phyloP scores from a whole-genome alignment of 2,888 invertebrate species.

The Euplexia lucipara region DNA sequence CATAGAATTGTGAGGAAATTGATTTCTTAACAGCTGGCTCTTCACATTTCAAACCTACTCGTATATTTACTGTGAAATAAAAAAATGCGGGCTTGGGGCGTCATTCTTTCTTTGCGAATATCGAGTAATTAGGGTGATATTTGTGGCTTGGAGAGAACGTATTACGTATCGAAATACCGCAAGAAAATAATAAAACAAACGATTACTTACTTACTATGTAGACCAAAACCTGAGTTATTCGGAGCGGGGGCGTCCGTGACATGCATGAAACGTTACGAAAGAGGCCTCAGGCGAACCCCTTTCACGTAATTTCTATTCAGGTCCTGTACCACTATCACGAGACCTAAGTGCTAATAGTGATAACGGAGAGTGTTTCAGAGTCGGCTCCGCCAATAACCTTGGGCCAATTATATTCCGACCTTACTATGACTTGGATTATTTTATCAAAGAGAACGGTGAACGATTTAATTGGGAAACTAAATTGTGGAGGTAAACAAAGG shows the following conservation, averaged over 20 bases:
- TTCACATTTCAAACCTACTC: constrained; percentile 50
- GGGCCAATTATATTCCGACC: constrained; percentile 70
- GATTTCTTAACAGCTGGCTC: constrained; percentile 74
- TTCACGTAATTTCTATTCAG: constrained; percentile 84
- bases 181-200: constrained; percentile 79
- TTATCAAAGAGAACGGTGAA: constrained; percentile 37
- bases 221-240: constrained; percentile 74
- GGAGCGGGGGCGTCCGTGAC: constrained; percentile 77
- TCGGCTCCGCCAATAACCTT: constrained; percentile 69
- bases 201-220: constrained; percentile 78
- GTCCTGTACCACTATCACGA: constrained; percentile 69
- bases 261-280: constrained; percentile 72
- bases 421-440: constrained; percentile 58
- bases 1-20: constrained; percentile 72
- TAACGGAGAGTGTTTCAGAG: constrained; percentile 73
- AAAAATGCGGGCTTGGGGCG: constrained; percentile 45
- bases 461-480: constrained; percentile 56
- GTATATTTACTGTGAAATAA: constrained; percentile 54
- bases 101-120: constrained; percentile 44
- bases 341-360: constrained; percentile 84
- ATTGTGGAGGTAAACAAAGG: constrained; percentile 32
- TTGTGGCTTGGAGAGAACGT: constrained; percentile 36
- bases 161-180: constrained; percentile 59
- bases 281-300: constrained; percentile 69
- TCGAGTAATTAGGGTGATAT: constrained; percentile 48